Evolutionary conservation across 1,140 invertebrate species (phyloP), one percentile per base, ranked within the genome.

Genomic region (Lutraria rhynchaena): DNA sequence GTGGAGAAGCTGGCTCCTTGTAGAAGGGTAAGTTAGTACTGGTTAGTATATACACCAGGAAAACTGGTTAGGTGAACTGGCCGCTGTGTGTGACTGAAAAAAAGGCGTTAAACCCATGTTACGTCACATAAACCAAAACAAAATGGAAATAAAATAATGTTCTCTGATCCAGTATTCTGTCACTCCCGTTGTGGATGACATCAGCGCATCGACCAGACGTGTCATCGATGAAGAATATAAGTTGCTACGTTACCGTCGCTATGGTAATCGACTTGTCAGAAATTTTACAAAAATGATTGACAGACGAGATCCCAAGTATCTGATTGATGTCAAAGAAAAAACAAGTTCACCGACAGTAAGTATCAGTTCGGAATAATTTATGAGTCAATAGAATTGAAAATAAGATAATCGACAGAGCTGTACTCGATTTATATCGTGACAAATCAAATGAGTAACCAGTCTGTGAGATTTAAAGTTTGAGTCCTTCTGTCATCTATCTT

Each of bases 251-350:
- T 69, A 69, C 22, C 76, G 76, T 58, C 76, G 76, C 27, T 49
- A 70, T 60, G 65, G 76, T 31, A 80, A 70, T 51, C 17, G 65
- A 22, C 76, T 80, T 1, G 55, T 80, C 4, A 37, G 37, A 11
- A 70, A 70, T n/a, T 80, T 80, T 24, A 29, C 24, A 1, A 69
- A 67, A 58, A 80, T 80, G 76, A 2, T 80, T 22, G 51, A 69
- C 0, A 57, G 19, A 24, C 53, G 51, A 31, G 61, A 70, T 41
- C 24, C 61, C 15, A 53, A 51, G 5, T 17, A 67, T 33, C 35
- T 80, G 15, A 37, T 75, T 29, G 63, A 41, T 31, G 9, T 24
- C 1, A 37, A 24, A 24, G 63, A 67, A 67, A 46, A 46, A 33
- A 67, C 41, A 17, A 9, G 31, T 67, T 27, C 49, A 46, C 49